Evolutionary conservation across 2,888 invertebrate species (phyloP).

Genomic region (Sepiola atlantica): DNA sequence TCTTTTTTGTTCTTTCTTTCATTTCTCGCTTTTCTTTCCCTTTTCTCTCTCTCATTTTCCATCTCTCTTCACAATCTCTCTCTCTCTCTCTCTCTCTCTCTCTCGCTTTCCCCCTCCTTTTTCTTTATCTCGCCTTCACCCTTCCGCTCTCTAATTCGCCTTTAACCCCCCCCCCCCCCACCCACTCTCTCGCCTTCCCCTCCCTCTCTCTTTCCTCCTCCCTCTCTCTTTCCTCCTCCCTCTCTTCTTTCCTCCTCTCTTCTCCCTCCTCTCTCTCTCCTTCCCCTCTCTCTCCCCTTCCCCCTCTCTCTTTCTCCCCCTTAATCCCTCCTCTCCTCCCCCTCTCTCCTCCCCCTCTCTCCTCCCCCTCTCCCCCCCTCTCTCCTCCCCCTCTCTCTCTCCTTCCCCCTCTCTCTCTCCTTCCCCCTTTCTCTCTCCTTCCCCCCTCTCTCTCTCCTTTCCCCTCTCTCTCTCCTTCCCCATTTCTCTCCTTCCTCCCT

Average conservation of each 20-base stretch:
- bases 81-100: background rate
- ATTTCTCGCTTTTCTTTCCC: background rate
- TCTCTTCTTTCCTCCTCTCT: background rate
- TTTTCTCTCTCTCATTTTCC: background rate
- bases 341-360: background rate
- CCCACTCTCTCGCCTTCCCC: background rate
- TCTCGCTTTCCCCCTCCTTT: background rate
- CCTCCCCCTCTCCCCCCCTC: background rate
- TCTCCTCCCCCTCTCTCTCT: background rate
- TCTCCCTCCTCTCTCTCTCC: background rate
- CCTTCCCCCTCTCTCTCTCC: background rate
- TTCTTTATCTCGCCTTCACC: background rate
- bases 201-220: background rate
- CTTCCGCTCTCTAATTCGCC: background rate
- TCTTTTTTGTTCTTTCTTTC: background rate
- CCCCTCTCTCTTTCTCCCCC: background rate
- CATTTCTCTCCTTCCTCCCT: background rate
- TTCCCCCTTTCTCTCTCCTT: background rate
- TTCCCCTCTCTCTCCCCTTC: background rate
- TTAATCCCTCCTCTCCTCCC: background rate
- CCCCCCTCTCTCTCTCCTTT: background rate
- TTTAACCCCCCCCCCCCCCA: slow-evolving; percentile 19
- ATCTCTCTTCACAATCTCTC: background rate
- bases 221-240: background rate
- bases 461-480: background rate